phyloP scores from a whole-genome alignment of 1,140 invertebrate genomes.

The Elysia chlorotica region DNA sequence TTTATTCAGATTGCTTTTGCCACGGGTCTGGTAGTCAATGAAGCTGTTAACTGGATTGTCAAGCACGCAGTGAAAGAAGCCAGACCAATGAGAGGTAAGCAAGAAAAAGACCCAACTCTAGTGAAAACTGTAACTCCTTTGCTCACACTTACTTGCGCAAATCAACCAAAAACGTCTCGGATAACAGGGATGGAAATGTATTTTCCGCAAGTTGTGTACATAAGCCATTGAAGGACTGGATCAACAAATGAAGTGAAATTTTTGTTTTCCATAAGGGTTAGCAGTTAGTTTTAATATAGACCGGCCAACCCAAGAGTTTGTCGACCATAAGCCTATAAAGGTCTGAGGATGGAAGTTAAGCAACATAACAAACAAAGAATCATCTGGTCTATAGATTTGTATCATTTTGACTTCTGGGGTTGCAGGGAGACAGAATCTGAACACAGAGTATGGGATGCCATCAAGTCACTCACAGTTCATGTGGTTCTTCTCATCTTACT shows the following conservation, averaged over 20 bases:
- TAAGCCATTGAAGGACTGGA: not conserved
- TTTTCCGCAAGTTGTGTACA: not conserved
- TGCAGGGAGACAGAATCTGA: constrained; percentile 64
- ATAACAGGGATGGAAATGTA: not conserved
- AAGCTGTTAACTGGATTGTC: constrained; percentile 78
- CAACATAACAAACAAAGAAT: no score
- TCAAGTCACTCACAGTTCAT: constrained; percentile 91
- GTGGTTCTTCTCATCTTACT: constrained; percentile 89
- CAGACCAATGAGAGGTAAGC: constrained; percentile 68
- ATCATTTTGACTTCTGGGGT: constrained; percentile 30
- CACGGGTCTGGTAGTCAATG: constrained; percentile 78
- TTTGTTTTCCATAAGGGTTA: no score
- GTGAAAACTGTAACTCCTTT: not conserved
- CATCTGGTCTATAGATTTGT: no score
- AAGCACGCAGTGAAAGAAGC: constrained; percentile 84
- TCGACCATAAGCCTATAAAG: not conserved
- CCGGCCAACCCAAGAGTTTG: no score
- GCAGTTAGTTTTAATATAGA: no score
- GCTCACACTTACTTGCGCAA: not conserved
- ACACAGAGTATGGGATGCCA: constrained; percentile 92
- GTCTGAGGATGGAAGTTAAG: not conserved
- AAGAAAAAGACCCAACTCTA: no score
- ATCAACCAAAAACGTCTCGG: not conserved
- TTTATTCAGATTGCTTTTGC: constrained; percentile 82
- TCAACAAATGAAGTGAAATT: not conserved